phyloP scores from a whole-genome alignment of 2,113 vertebrate species.

The Phylloscopus trochilus region DNA sequence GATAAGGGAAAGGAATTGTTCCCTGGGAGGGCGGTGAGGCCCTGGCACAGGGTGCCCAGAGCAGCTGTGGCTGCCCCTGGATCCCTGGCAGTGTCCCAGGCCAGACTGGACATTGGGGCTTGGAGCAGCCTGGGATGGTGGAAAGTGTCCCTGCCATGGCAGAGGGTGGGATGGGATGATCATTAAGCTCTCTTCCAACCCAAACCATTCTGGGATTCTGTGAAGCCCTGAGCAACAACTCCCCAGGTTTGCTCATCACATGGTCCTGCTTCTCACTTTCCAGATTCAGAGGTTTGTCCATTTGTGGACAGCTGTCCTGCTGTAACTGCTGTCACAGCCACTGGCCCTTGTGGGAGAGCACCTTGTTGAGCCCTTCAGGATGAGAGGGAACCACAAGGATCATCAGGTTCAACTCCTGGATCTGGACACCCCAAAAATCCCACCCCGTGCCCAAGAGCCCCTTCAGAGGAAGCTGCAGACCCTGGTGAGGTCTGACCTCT shows the following conservation, averaged over 20 bases:
- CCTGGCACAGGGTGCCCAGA: neutral
- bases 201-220: neutral
- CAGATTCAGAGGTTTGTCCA: neutral
- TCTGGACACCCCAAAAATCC: neutral
- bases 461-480: neutral
- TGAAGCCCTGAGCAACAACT: neutral
- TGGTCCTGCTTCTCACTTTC: neutral
- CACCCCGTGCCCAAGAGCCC: neutral
- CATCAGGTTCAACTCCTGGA: neutral
- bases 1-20: neutral
- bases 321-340: neutral
- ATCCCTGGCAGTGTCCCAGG: neutral
- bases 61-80: neutral
- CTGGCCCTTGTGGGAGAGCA: neutral
- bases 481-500: accelerated
- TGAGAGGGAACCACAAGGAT: neutral
- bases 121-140: accelerated
- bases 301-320: accelerated
- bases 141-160: neutral
- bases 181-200: neutral
- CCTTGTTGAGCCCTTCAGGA: neutral
- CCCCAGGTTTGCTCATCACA: neutral
- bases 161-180: neutral
- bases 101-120: accelerated
- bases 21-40: accelerated